Conservation (phyloP, 2,797 vertebrate genomes). For the Echeneis naucrates region DNA sequence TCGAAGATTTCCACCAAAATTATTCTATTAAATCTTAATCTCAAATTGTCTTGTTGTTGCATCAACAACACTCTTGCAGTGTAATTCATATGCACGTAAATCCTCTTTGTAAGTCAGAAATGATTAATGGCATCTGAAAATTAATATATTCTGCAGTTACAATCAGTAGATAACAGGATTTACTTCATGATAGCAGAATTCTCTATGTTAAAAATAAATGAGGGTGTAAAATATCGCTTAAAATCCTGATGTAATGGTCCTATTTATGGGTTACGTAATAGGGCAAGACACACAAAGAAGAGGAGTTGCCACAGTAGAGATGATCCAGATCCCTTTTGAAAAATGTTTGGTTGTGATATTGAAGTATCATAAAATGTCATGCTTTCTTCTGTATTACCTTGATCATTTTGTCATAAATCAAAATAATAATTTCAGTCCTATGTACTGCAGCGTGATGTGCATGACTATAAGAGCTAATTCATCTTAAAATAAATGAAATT, state of each 20-base stretch:
- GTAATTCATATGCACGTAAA: constrained; percentile 28
- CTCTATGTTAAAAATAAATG: constrained; percentile 43
- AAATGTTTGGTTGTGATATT: constrained; percentile 40
- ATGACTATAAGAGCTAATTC: neutral
- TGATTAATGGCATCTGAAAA: constrained; percentile 29
- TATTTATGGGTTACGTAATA: constrained; percentile 72
- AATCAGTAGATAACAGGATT: constrained; percentile 33
- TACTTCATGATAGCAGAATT: constrained; percentile 32
- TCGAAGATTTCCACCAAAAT: constrained; percentile 38
- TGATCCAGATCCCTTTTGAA: constrained; percentile 61
- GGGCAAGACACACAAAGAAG: constrained; percentile 61
- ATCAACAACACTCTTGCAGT: constrained; percentile 23
- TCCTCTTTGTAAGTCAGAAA: constrained; percentile 23
- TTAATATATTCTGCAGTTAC: constrained; percentile 30
- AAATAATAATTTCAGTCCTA: neutral
- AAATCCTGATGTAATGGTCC: constrained; percentile 70
- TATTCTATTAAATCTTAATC: constrained; percentile 37
- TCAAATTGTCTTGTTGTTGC: constrained; percentile 25
- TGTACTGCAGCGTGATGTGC: constrained; percentile 4
- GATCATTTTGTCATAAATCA: constrained; percentile 27
- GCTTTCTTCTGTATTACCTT: constrained; percentile 24
- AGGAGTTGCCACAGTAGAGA: constrained; percentile 50
- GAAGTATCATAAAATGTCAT: constrained; percentile 24
- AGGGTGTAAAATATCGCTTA: constrained; percentile 62
- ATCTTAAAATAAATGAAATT: neutral